Percentiles rank a stretch among this genome's conserved stretches.
phyloP scores from a whole-genome alignment of 2,797 vertebrate species.

The Pagetopsis macropterus region DNA sequence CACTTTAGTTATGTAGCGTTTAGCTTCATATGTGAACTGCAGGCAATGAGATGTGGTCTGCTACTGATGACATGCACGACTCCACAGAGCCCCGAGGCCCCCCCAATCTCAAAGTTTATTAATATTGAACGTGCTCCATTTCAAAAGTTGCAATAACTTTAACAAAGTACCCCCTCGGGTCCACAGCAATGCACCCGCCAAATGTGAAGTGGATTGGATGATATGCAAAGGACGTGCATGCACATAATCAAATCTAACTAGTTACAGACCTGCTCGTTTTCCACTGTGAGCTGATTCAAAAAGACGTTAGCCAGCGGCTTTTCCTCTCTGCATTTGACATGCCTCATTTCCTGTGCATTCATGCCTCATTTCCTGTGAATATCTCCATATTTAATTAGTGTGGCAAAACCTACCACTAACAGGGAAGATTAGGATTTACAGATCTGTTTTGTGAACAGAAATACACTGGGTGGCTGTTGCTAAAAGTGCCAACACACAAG shows the following conservation, averaged over 20 bases:
- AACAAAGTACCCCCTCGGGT: no score
- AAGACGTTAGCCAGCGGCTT: slow-evolving; percentile 20
- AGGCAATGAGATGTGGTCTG: no score
- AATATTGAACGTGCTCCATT: no score
- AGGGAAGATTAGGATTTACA: slow-evolving; percentile 11
- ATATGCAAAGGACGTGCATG: no score
- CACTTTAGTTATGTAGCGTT: no score
- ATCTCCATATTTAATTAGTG: slow-evolving; percentile 33
- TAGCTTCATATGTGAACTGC: no score
- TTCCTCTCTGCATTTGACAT: slow-evolving; percentile 34
- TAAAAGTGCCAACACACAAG: not conserved
- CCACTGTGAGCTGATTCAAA: slow-evolving; percentile 35
- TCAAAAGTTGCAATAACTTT: no score
- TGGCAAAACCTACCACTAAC: slow-evolving; percentile 9
- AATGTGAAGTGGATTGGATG: no score
- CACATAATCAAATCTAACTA: slow-evolving; percentile 1
- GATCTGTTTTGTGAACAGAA: not conserved
- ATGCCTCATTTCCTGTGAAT: slow-evolving; percentile 44
- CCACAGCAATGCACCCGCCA: no score
- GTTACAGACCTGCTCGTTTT: slow-evolving; percentile 18
- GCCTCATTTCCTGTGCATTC: slow-evolving; percentile 41
- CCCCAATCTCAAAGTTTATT: no score
- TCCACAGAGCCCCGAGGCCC: no score
- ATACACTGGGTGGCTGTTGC: not conserved
- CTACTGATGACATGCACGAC: no score